Base-by-base conservation (phyloP, 2,113 vertebrate species). In the Caloenas nicobarica region DNA sequence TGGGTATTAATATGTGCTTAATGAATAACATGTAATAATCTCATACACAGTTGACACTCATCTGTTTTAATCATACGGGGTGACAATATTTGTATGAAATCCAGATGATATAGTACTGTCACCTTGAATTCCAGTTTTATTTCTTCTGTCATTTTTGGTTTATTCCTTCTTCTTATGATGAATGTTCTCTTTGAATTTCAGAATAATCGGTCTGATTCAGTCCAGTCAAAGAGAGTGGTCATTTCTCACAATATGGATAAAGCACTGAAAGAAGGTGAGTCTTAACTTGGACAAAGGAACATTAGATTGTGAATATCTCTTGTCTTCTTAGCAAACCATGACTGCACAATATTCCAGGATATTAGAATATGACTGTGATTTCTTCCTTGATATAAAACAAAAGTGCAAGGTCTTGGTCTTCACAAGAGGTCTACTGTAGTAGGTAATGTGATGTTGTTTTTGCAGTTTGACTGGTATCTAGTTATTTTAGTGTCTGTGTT, bases 171-270 rank as follows among this genome's bases (percentile, higher is more conserved):
- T 65, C 15, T 78, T 69, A 76, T 1, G 5, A 33, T 56, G 13
- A 72, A 44, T 68, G 6, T 89, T 94, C 86, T 93, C 70, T 78
- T 83, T 82, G 46, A 80, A 71, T 98, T 98, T 94, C 97, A 99
- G 99, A 98, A 91, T 92, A 96, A 97, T 90, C 98, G 98, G 80
- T 92, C 80, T 92, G 99, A 99, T 86, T 96, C 97, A 5, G 83
- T 94, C 86, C 99, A 98, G 17, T 98, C 97, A 86, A 98, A 99
- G 96, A 99, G 98, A 94, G 98, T 99, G 94, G 98, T 99, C 80
- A 98, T 99, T 97, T 99, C 99, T n/a, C 99, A 99, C 97, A 99
- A 98, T 86, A 98, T 99, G 98, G 99, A 99, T 96, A 99, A 99
- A 98, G 98, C 99, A 74, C 97, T 99, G 66, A 99, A 99, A 96